Percentiles rank a stretch among this genome's conserved stretches.
Evolutionary conservation across 2,113 vertebrate species (phyloP).

Genomic region (Trichechus manatus): DNA sequence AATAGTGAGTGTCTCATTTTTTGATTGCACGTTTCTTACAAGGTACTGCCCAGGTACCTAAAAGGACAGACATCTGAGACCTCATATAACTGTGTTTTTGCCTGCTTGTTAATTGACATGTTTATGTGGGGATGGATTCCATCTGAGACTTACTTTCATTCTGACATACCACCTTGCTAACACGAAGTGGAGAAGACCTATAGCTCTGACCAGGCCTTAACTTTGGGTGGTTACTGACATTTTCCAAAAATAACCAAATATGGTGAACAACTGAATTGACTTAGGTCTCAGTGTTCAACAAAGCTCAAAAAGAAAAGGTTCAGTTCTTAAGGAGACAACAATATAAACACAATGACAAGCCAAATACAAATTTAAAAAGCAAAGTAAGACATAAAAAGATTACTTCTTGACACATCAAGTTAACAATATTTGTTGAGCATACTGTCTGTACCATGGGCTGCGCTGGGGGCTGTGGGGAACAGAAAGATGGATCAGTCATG

Average conservation of each 20-base stretch:
- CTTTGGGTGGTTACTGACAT: not conserved
- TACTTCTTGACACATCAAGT: not conserved
- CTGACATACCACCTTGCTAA: not conserved
- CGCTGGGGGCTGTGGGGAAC: not conserved
- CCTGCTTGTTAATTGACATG: not conserved
- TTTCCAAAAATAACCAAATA: constrained; percentile 48
- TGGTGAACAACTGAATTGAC: not conserved
- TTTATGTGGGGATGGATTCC: not conserved
- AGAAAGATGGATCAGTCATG: not conserved
- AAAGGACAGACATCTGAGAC: not conserved
- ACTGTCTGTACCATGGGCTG: not conserved
- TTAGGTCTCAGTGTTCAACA: constrained; percentile 26
- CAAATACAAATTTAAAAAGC: constrained; percentile 60
- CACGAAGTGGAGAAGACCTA: not conserved
- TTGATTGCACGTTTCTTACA: not conserved
- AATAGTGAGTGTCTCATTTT: not conserved
- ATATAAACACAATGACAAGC: not conserved
- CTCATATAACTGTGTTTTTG: not conserved
- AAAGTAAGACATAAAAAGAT: not conserved
- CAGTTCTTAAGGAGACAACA: not conserved
- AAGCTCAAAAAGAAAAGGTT: constrained; percentile 6
- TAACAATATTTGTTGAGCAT: not conserved
- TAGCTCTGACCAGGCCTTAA: not conserved
- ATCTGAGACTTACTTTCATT: not conserved
- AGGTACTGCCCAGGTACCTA: not conserved